Evolutionary conservation across 2,888 invertebrate genomes (phyloP).

Genomic region (Apamea crenata): DNA sequence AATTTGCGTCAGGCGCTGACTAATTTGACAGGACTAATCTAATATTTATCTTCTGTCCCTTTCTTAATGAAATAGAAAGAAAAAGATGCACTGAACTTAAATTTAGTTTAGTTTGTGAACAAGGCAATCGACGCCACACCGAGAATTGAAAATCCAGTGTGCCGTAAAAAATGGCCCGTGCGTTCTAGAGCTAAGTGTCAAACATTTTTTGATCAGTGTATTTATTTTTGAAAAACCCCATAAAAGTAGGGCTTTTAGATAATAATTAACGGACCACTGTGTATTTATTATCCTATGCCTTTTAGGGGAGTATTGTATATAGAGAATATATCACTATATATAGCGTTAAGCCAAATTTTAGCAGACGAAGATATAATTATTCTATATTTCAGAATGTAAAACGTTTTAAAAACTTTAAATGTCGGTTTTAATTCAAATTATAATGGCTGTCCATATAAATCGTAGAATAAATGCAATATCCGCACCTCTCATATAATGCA

Average conservation of each 20-base stretch:
- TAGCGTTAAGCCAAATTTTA: slow-evolving; percentile 69
- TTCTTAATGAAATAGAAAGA: too few species aligned
- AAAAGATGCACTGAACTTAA: too few species aligned
- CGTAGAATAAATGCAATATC: not conserved
- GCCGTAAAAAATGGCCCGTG: not conserved
- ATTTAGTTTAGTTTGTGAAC: too few species aligned
- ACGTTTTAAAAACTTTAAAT: slow-evolving; percentile 37
- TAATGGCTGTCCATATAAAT: slow-evolving; percentile 17
- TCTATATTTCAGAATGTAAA: slow-evolving; percentile 65
- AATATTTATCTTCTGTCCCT: too few species aligned
- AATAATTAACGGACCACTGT: slow-evolving; percentile 84
- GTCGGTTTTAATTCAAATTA: slow-evolving; percentile 55
- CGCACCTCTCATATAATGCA: not conserved
- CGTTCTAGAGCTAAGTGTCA: not conserved
- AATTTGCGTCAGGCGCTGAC: too few species aligned
- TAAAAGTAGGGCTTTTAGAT: slow-evolving; percentile 68
- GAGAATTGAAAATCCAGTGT: not conserved
- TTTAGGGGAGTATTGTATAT: slow-evolving; percentile 79
- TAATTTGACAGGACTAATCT: too few species aligned
- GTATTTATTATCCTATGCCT: slow-evolving; percentile 84
- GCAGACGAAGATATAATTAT: slow-evolving; percentile 71
- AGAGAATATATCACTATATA: slow-evolving; percentile 74
- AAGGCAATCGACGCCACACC: not conserved
- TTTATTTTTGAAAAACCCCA: slow-evolving; percentile 73
- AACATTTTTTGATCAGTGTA: slow-evolving; percentile 24